Evolutionary conservation across 2,888 invertebrate species (phyloP).

Genomic region (Idaea aversata): DNA sequence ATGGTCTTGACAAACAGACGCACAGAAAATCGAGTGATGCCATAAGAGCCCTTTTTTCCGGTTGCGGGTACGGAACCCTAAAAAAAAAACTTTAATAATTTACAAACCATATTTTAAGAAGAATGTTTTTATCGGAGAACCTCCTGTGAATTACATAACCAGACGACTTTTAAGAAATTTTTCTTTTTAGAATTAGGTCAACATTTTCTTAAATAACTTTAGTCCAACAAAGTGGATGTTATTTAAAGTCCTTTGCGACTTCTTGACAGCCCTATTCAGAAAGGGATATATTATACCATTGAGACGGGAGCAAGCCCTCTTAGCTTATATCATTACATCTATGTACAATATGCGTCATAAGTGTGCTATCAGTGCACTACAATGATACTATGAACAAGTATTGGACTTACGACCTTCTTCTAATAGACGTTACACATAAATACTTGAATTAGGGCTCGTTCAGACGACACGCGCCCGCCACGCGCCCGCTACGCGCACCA

Average conservation of each 20-base stretch:
- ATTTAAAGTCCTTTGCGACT: conserved; percentile 3
- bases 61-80: neutral
- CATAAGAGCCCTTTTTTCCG: no score
- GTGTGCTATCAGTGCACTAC: no score
- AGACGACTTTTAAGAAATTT: neutral
- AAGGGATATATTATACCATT: conserved; percentile 48
- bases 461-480: no score
- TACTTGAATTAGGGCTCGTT: no score
- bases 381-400: no score
- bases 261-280: conserved; percentile 26
- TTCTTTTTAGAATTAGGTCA: neutral
- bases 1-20: no score
- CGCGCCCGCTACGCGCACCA: no score
- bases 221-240: neutral
- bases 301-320: conserved; percentile 30
- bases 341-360: no score
- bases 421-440: no score
- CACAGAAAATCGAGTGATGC: no score
- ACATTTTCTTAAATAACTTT: neutral
- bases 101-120: neutral
- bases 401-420: no score
- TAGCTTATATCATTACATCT: conserved; percentile 1
- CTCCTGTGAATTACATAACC: neutral
- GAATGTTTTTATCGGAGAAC: neutral
- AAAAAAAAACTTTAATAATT: neutral